Percentiles rank a stretch among this genome's conserved stretches.
Evolutionary conservation across 2,888 invertebrate species (phyloP).

Genomic region (Escarpia spicata): DNA sequence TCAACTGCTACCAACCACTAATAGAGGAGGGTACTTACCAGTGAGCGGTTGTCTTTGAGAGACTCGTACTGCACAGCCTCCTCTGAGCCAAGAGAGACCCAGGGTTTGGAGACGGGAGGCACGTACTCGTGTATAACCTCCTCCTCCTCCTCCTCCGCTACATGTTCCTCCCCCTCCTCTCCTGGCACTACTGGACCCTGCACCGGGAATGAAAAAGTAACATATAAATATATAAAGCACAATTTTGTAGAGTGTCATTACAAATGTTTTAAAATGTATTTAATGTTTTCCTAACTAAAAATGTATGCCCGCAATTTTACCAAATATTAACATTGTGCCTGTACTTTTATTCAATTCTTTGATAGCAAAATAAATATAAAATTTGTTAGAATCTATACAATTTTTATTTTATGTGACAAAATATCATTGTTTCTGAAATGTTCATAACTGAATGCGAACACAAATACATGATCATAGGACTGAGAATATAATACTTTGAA

Average conservation of each 20-base stretch:
- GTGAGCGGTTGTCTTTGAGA: conserved; percentile 50
- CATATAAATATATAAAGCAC: not conserved
- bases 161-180: conserved; percentile 38
- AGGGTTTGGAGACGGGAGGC: conserved; percentile 62
- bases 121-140: conserved; percentile 55
- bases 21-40: conserved; percentile 44
- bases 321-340: too few relatives aligned
- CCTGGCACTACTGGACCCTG: conserved; percentile 45
- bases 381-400: too few relatives aligned
- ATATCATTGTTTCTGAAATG: not conserved
- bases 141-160: conserved; percentile 46
- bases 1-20: too few relatives aligned
- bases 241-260: not conserved
- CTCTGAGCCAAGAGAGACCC: conserved; percentile 64
- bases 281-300: not conserved
- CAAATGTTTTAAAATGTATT: not conserved
- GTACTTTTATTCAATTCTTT: too few relatives aligned
- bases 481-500: not conserved
- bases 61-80: conserved; percentile 61
- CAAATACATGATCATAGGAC: not conserved
- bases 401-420: not conserved
- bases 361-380: too few relatives aligned
- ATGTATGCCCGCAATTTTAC: too few relatives aligned
- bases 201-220: not conserved
- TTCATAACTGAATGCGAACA: not conserved